A percentile compares a stretch with the other conserved stretches of the same genome.
Conservation (phyloP, 2,113 vertebrate genomes). For the Laticauda laticaudata region DNA sequence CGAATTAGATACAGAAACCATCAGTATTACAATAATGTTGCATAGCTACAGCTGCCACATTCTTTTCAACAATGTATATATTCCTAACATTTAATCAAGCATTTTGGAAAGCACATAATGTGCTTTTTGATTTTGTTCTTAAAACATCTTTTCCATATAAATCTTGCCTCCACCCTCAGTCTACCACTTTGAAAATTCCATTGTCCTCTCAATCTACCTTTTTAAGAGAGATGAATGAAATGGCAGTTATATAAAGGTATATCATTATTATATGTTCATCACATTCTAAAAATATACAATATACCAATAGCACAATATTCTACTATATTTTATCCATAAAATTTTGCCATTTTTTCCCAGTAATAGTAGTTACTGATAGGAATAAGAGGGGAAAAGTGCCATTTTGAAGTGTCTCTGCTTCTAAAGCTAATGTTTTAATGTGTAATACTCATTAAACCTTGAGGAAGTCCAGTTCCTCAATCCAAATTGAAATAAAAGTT, state of each 20-base stretch:
- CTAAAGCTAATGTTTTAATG: neutral
- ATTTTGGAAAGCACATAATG: neutral
- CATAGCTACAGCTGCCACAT: constrained; percentile 8
- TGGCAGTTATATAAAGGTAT: neutral
- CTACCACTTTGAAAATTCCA: neutral
- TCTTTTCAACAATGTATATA: neutral
- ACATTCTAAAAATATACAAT: constrained; percentile 30
- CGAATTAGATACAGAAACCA: neutral
- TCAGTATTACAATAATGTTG: neutral
- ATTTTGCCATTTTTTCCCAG: neutral
- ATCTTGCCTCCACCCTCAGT: constrained; percentile 1
- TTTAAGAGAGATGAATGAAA: constrained; percentile 18
- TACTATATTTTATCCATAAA: constrained; percentile 10
- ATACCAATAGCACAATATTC: neutral
- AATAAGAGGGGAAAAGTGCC: neutral
- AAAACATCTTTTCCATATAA: neutral
- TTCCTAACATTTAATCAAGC: neutral
- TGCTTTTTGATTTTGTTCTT: constrained; percentile 11
- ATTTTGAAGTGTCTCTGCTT: neutral
- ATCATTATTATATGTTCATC: constrained; percentile 31
- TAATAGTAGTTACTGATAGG: neutral
- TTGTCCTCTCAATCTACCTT: neutral
- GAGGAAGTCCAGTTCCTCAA: neutral
- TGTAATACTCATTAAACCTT: neutral
- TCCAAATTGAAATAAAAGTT: neutral